Conservation (phyloP, 2,797 vertebrate species). For the Ceyx erithaca region DNA sequence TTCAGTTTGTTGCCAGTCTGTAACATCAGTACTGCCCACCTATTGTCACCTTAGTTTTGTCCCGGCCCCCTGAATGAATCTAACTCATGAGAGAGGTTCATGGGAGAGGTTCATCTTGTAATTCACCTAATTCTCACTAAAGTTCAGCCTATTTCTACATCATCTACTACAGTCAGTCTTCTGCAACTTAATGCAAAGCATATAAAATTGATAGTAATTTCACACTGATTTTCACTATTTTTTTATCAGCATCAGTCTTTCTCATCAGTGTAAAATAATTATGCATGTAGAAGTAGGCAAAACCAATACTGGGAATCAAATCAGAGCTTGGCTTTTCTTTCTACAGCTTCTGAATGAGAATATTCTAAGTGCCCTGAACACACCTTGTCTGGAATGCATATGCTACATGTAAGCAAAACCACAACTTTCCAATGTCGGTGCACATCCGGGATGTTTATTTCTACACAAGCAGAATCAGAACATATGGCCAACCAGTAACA, state of each 20-base stretch:
- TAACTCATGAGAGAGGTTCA: not conserved
- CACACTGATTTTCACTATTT: not conserved
- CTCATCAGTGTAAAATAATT: not conserved
- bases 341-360: not conserved
- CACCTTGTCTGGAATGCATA: not conserved
- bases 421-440: not conserved
- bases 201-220: not conserved
- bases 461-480: conserved; percentile 7
- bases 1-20: not conserved
- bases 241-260: not conserved
- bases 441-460: conserved; percentile 8
- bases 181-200: not conserved
- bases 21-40: not conserved
- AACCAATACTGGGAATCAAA: not conserved
- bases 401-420: not conserved
- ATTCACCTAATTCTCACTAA: not conserved
- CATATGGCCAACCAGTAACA: not conserved
- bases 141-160: not conserved
- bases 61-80: not conserved
- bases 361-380: not conserved
- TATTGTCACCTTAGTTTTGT: not conserved
- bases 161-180: not conserved
- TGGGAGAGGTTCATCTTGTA: not conserved
- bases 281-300: not conserved
- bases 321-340: not conserved